Percentiles rank a stretch among this genome's conserved stretches.
Evolutionary conservation across 2,797 vertebrate species (phyloP).

Genomic region (Leptoclinus maculatus): DNA sequence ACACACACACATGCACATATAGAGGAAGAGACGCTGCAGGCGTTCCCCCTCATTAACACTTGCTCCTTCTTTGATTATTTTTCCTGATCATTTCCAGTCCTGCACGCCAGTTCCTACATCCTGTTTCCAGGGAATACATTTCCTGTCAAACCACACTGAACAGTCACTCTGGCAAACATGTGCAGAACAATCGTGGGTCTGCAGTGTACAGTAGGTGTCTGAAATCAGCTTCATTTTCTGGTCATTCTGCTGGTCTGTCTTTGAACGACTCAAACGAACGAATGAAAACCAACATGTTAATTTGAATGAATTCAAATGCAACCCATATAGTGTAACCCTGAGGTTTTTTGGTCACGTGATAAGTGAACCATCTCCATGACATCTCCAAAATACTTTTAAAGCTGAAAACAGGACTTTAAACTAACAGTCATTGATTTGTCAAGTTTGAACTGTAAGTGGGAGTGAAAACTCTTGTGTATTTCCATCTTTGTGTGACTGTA

Average conservation of each 20-base stretch:
- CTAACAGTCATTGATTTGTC: slow-evolving; percentile 6
- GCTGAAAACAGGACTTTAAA: slow-evolving; percentile 1
- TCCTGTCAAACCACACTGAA: slow-evolving; percentile 63
- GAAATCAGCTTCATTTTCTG: slow-evolving; percentile 26
- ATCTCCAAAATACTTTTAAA: not conserved
- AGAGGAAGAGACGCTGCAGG: slow-evolving; percentile 68
- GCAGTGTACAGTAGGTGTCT: slow-evolving; percentile 18
- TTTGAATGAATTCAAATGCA: not conserved
- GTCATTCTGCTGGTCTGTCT: not conserved
- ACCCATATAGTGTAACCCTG: not conserved
- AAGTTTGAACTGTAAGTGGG: too few relatives aligned
- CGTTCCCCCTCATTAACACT: slow-evolving; percentile 78
- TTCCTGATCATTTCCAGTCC: slow-evolving; percentile 76
- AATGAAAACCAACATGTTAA: not conserved
- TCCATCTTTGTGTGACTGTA: slow-evolving; percentile 31
- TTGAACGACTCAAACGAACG: too few relatives aligned
- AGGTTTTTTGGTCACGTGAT: not conserved
- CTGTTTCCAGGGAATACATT: slow-evolving; percentile 74
- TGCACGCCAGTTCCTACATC: slow-evolving; percentile 68
- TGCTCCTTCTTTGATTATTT: slow-evolving; percentile 77
- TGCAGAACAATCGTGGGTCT: slow-evolving; percentile 19
- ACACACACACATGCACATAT: slow-evolving; percentile 47
- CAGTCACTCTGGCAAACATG: slow-evolving; percentile 56
- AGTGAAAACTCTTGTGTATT: too few relatives aligned
- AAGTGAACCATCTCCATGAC: not conserved